phyloP scores from a whole-genome alignment of 1,140 invertebrate species.

The Cotesia chilonis region DNA sequence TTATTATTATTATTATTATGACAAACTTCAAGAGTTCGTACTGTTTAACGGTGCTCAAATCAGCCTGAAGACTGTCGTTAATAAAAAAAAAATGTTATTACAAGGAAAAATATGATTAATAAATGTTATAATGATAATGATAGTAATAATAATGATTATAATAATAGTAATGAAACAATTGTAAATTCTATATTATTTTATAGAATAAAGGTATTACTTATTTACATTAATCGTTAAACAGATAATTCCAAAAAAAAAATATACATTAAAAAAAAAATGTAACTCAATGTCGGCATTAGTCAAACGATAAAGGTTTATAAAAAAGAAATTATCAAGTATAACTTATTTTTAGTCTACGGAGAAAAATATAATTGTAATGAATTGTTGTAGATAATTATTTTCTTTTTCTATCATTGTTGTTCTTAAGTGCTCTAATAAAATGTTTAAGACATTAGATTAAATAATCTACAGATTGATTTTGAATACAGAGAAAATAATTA shows the following conservation, averaged over 20 bases:
- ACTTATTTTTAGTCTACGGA: constrained; percentile 7
- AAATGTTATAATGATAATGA: constrained; percentile 22
- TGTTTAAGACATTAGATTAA: no score
- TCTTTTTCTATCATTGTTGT: no score
- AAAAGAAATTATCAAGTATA: constrained; percentile 3
- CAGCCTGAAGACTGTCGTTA: not conserved
- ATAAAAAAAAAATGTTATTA: not conserved
- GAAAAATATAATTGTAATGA: constrained; percentile 14
- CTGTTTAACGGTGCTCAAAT: constrained; percentile 17
- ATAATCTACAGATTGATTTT: constrained; percentile 9
- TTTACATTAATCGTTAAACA: constrained; percentile 5
- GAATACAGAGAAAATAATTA: constrained; percentile 17
- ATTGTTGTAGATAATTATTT: no score
- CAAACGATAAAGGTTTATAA: not conserved
- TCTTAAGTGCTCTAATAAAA: no score
- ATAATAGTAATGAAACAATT: not conserved
- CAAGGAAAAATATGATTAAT: not conserved
- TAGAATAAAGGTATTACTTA: constrained; percentile 8
- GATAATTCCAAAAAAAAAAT: not conserved
- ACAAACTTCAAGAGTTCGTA: constrained; percentile 28
- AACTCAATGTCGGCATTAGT: not conserved
- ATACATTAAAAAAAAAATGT: not conserved
- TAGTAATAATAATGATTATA: constrained; percentile 32
- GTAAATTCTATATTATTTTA: not conserved
- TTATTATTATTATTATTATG: constrained; percentile 7